phyloP scores from a whole-genome alignment of 2,113 vertebrate genomes.

The Oreocharis arfaki region DNA sequence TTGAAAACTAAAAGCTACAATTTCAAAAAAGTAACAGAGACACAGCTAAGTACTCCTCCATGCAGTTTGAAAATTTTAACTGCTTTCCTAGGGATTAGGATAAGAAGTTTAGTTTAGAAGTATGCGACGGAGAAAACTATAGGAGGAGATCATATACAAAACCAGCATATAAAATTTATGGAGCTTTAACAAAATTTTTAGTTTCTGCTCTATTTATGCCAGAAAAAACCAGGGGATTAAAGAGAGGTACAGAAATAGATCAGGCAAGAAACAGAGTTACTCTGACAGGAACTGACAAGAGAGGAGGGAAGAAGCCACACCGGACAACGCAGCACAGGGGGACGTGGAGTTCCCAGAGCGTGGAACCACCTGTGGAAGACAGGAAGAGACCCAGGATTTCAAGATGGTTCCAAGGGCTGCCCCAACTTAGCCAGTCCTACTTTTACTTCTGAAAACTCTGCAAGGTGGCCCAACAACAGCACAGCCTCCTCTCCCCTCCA shows the following conservation, averaged over 20 bases:
- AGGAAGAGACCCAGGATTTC: background rate
- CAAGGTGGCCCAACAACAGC: background rate
- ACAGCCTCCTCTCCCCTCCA: background rate
- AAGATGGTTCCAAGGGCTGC: background rate
- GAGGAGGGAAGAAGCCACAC: background rate
- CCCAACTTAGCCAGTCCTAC: background rate
- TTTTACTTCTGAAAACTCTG: background rate
- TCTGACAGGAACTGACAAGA: background rate
- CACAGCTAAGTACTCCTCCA: background rate
- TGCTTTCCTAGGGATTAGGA: background rate
- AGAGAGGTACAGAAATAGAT: background rate
- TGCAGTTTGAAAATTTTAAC: background rate
- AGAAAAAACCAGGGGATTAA: background rate
- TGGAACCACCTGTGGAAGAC: background rate
- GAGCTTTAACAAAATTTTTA: background rate
- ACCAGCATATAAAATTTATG: background rate
- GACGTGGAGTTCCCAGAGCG: accelerated
- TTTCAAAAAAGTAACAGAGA: background rate
- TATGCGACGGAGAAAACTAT: accelerated
- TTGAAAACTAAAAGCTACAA: background rate
- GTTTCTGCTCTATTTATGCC: background rate
- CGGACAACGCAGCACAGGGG: background rate
- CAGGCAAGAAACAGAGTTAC: background rate
- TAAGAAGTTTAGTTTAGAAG: background rate
- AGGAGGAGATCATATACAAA: background rate